These are phyloP conservation scores for Ascaphus truei DNA, from an alignment of 2,113 vertebrate genomes.

Conservation along the genomic window DNA sequence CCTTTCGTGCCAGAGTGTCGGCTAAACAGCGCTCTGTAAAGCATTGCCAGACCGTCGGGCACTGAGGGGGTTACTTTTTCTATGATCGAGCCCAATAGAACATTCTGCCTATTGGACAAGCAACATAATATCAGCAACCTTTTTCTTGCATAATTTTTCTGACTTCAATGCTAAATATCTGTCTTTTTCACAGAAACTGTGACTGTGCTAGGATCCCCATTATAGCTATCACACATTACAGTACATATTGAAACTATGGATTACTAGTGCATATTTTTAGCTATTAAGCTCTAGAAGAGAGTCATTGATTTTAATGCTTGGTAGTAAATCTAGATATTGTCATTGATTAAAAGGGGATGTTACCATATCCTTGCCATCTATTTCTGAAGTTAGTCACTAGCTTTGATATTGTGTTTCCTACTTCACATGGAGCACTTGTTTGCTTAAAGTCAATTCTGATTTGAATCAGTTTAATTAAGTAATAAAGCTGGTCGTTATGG, in stretches of 20 bases:
- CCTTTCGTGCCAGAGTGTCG: too few relatives aligned
- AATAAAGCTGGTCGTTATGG: slow-evolving; percentile 95
- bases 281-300: neutral
- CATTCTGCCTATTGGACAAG: too few relatives aligned
- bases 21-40: too few relatives aligned
- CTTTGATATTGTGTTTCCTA: slow-evolving; percentile 50
- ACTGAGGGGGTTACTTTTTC: too few relatives aligned
- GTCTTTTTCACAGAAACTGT: too few relatives aligned
- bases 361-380: neutral
- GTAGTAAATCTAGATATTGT: slow-evolving; percentile 38
- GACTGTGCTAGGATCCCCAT: too few relatives aligned
- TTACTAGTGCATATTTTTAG: neutral
- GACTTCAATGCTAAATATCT: too few relatives aligned
- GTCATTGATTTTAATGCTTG: slow-evolving; percentile 30
- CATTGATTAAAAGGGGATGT: slow-evolving; percentile 44
- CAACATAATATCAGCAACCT: too few relatives aligned
- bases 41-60: too few relatives aligned
- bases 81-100: too few relatives aligned
- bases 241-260: too few relatives aligned
- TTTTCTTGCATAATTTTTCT: too few relatives aligned
- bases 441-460: slow-evolving; percentile 76
- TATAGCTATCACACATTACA: neutral
- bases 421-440: slow-evolving; percentile 52
- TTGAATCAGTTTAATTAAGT: slow-evolving; percentile 93
- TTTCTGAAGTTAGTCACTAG: slow-evolving; percentile 18